These are phyloP conservation scores for Heliornis fulica DNA, from an alignment of 2,113 vertebrate genomes.

Conservation along the genomic window DNA sequence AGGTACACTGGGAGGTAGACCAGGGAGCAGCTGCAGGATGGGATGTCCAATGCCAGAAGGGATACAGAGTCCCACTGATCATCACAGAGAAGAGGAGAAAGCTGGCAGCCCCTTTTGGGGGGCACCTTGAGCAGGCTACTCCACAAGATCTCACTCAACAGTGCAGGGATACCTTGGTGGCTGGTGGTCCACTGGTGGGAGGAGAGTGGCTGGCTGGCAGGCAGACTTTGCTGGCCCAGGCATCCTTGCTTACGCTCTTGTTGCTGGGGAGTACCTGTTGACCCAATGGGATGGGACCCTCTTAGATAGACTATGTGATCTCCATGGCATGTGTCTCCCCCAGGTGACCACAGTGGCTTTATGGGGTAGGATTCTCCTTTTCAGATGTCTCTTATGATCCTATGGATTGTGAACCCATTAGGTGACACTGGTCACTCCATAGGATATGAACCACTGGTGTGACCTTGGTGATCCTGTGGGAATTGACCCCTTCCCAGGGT, in stretches of 20 bases:
- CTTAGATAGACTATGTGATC: neutral
- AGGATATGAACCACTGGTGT: neutral
- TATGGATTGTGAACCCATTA: neutral
- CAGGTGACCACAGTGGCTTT: neutral
- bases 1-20: neutral
- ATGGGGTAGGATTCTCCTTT: neutral
- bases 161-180: fast-evolving
- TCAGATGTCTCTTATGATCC: neutral
- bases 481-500: neutral
- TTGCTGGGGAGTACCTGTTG: neutral
- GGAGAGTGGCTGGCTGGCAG: neutral
- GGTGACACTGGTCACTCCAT: neutral
- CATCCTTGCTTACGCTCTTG: neutral
- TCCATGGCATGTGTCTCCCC: neutral
- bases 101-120: neutral
- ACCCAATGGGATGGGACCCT: neutral
- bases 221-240: neutral
- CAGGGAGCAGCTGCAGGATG: neutral
- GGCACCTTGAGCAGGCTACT: neutral
- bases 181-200: neutral
- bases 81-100: neutral
- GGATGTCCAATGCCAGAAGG: neutral
- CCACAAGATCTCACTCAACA: fast-evolving
- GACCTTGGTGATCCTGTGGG: neutral
- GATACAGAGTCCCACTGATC: neutral